A percentile compares a stretch with the other conserved stretches of the same genome.
Conservation (phyloP, 2,888 invertebrate genomes). For the Cheilosia impressa region DNA sequence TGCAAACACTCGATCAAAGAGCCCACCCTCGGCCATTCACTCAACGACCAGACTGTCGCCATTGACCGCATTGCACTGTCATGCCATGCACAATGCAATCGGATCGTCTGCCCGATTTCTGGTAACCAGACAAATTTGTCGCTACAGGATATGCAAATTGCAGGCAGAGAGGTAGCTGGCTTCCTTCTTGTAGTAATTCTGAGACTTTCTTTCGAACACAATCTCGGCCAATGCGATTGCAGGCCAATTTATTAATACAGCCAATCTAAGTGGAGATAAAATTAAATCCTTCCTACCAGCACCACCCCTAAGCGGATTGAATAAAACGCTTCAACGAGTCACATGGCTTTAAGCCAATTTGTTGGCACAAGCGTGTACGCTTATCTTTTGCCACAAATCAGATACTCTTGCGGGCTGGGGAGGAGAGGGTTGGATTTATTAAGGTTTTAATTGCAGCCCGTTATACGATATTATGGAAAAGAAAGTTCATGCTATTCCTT, state of each 20-base stretch:
- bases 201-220: neutral
- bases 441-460: slow-evolving; percentile 69
- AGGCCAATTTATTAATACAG: neutral
- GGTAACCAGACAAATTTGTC: neutral
- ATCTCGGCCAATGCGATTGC: slow-evolving; percentile 8
- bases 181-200: too few species aligned
- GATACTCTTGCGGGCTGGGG: slow-evolving; percentile 50
- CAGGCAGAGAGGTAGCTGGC: neutral
- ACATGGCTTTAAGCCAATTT: slow-evolving; percentile 69
- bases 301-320: slow-evolving; percentile 44
- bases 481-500: slow-evolving; percentile 51
- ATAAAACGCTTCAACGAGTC: slow-evolving; percentile 55
- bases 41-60: slow-evolving; percentile 1
- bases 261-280: slow-evolving; percentile 22
- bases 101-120: neutral
- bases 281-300: slow-evolving; percentile 47
- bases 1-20: neutral
- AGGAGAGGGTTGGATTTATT: slow-evolving; percentile 54
- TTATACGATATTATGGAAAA: slow-evolving; percentile 34
- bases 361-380: slow-evolving; percentile 58
- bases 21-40: slow-evolving; percentile 7
- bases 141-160: slow-evolving; percentile 25
- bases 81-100: neutral
- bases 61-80: neutral
- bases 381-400: slow-evolving; percentile 69